Percentiles rank a stretch among this genome's conserved stretches.
These are phyloP conservation scores for Parnassius apollo DNA, from an alignment of 2,888 invertebrate species.

Conservation along the genomic window DNA sequence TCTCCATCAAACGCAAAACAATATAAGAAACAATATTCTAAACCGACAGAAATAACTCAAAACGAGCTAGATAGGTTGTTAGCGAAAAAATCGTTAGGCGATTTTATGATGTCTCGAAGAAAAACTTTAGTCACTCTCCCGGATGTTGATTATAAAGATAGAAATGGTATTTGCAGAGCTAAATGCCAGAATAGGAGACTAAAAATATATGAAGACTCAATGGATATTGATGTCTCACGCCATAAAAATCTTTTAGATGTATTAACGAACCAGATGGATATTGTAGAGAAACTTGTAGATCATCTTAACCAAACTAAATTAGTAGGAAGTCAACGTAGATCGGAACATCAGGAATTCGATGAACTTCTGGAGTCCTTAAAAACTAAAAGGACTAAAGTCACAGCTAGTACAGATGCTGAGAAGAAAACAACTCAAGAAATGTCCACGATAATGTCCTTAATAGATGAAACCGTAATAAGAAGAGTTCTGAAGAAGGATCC, in stretches of 20 bases:
- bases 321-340: not conserved
- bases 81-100: not conserved
- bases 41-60: not conserved
- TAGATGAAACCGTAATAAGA: conserved; percentile 52
- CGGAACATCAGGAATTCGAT: conserved; percentile 18
- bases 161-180: not conserved
- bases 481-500: conserved; percentile 50
- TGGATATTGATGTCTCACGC: not conserved
- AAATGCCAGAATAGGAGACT: not conserved
- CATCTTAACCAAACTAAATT: not conserved
- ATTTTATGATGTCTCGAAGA: not conserved
- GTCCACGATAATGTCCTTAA: conserved; percentile 39
- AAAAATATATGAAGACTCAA: not conserved
- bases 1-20: not conserved
- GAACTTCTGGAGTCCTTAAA: conserved; percentile 21
- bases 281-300: conserved; percentile 22
- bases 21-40: not conserved
- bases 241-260: conserved; percentile 33
- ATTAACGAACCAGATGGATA: conserved; percentile 30
- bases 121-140: conserved; percentile 1
- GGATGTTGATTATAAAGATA: not conserved
- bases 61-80: not conserved
- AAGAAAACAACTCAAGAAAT: conserved; percentile 16
- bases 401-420: not conserved
- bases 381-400: conserved; percentile 23